Conservation (phyloP, 2,113 vertebrate species). For the Piaya cayana region DNA sequence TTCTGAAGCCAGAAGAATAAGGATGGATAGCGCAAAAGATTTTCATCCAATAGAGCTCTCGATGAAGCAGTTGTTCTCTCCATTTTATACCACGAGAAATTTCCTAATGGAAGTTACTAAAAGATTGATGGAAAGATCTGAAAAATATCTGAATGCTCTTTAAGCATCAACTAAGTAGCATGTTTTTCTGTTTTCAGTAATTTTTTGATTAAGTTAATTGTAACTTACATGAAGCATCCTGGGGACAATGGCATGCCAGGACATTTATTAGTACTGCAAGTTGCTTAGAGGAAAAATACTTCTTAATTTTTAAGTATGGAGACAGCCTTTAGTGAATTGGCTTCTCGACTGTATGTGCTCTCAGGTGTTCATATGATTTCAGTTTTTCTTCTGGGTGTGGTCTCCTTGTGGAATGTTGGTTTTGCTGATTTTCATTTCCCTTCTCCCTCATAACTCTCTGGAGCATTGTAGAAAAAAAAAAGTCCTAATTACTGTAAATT, state of each 20-base stretch:
- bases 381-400: neutral
- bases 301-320: neutral
- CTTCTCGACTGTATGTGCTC: neutral
- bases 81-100: neutral
- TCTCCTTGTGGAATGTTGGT: neutral
- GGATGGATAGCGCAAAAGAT: neutral
- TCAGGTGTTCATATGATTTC: neutral
- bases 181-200: neutral
- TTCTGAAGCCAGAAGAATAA: neutral
- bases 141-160: neutral
- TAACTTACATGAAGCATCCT: neutral
- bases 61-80: neutral
- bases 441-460: neutral
- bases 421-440: neutral
- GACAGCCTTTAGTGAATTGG: neutral
- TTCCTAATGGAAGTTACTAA: neutral
- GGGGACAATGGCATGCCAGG: too few relatives aligned
- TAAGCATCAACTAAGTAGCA: neutral
- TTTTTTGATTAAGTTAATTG: neutral
- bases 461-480: neutral
- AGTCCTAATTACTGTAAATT: neutral
- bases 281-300: neutral
- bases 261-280: neutral
- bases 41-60: neutral
- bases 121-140: neutral